Percentiles rank a stretch among this genome's conserved stretches.
phyloP scores from a whole-genome alignment of 1,140 invertebrate genomes.

The Drosophila kikkawai region DNA sequence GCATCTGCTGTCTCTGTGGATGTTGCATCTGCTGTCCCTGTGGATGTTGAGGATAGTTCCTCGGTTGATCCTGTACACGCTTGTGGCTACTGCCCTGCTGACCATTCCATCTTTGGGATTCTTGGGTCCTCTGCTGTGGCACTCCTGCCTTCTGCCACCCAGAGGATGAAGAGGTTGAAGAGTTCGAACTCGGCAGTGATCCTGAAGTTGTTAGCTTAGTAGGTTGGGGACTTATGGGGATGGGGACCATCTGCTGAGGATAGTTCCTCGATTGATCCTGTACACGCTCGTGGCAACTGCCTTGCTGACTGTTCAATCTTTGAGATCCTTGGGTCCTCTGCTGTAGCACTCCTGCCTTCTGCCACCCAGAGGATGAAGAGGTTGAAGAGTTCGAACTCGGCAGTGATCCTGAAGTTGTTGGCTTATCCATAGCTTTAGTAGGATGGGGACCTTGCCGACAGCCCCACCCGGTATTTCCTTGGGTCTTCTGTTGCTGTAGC shows the following conservation, averaged over 20 bases:
- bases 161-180: neutral
- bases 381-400: neutral
- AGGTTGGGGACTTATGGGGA: too few species aligned
- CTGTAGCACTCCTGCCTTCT: neutral
- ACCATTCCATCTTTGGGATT: neutral
- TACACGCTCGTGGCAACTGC: conserved; percentile 11
- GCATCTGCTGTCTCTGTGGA: too few species aligned
- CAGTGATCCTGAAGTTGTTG: neutral
- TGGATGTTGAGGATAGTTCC: neutral
- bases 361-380: neutral
- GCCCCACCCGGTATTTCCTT: neutral
- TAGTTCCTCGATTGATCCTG: neutral
- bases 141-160: neutral
- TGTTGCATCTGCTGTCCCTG: too few species aligned
- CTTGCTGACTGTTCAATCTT: neutral
- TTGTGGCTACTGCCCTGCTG: conserved; percentile 17
- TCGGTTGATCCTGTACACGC: neutral
- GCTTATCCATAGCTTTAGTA: too few species aligned
- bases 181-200: neutral
- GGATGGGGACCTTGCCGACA: too few species aligned
- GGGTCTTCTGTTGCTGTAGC: neutral
- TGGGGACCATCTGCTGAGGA: neutral
- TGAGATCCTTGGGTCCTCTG: neutral
- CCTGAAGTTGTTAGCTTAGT: neutral
- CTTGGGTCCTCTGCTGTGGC: neutral